A percentile compares a stretch with the other conserved stretches of the same genome.
Evolutionary conservation across 2,888 invertebrate genomes (phyloP).

Genomic region (Hemithea aestivaria): DNA sequence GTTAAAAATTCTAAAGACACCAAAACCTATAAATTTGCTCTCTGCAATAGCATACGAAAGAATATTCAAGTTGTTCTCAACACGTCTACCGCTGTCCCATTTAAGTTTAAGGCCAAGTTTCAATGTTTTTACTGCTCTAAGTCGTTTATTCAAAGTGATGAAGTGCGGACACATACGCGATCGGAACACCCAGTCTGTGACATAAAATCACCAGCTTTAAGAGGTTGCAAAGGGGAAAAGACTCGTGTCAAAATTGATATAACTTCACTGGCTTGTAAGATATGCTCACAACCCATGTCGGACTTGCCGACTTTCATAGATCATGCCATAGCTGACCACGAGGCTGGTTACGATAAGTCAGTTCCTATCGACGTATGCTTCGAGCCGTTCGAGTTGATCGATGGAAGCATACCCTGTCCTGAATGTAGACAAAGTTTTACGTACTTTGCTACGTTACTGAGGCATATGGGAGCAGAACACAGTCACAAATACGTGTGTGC

Average conservation of each 20-base stretch:
- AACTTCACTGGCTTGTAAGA: slow-evolving; percentile 50
- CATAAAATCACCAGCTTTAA: slow-evolving; percentile 57
- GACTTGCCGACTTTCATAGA: slow-evolving; percentile 53
- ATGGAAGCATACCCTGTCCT: slow-evolving; percentile 63
- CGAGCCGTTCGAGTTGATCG: slow-evolving; percentile 55
- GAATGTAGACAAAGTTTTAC: slow-evolving; percentile 54
- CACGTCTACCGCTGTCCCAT: slow-evolving; percentile 66
- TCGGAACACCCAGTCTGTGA: slow-evolving; percentile 59
- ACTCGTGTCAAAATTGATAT: slow-evolving; percentile 61
- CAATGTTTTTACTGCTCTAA: slow-evolving; percentile 65
- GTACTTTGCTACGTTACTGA: slow-evolving; percentile 57
- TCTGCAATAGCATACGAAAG: slow-evolving; percentile 39
- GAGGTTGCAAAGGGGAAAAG: slow-evolving; percentile 61
- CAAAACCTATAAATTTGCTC: slow-evolving; percentile 20
- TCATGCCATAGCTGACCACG: slow-evolving; percentile 54
- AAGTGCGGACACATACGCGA: slow-evolving; percentile 52
- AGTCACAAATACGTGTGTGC: slow-evolving; percentile 66
- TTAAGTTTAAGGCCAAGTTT: slow-evolving; percentile 61
- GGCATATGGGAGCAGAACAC: slow-evolving; percentile 63
- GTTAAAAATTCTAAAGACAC: slow-evolving; percentile 37
- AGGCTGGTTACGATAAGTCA: slow-evolving; percentile 57
- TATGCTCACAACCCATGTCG: slow-evolving; percentile 42
- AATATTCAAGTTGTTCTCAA: slow-evolving; percentile 64
- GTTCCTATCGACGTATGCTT: slow-evolving; percentile 45
- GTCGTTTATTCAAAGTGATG: slow-evolving; percentile 58